A percentile compares a stretch with the other conserved stretches of the same genome.
Conservation (phyloP, 2,113 vertebrate genomes). For the Myotis lucifugus region DNA sequence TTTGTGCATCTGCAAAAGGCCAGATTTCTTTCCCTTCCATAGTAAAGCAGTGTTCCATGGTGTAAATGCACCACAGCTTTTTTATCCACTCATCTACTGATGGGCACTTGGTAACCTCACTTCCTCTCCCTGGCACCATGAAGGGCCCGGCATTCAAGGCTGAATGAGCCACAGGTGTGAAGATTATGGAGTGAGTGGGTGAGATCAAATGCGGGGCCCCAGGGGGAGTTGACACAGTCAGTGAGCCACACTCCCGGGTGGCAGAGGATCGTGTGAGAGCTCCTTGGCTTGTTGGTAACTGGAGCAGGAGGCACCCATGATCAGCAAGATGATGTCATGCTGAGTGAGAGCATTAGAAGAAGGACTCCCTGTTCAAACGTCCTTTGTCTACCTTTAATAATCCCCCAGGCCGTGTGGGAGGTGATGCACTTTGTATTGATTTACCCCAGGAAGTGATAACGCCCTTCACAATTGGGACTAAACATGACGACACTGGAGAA, state of each 20-base stretch:
- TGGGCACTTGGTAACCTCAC: neutral
- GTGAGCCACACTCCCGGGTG: neutral
- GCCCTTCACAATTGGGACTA: neutral
- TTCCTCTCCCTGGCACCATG: neutral
- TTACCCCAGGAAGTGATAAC: neutral
- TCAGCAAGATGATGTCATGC: neutral
- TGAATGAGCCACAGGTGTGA: neutral
- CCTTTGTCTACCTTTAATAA: slow-evolving; percentile 9
- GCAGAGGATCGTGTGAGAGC: neutral
- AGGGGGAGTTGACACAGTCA: neutral
- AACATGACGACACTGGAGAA: neutral
- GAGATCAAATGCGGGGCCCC: neutral
- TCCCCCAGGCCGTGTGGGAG: neutral
- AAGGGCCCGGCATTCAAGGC: neutral
- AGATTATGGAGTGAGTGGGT: neutral
- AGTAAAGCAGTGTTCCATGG: neutral
- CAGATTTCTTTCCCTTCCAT: neutral
- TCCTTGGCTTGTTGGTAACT: neutral
- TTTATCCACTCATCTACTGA: neutral
- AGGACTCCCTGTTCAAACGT: neutral
- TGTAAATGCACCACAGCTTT: neutral
- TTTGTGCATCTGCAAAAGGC: neutral
- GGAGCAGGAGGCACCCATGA: neutral
- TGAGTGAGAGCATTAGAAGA: neutral
- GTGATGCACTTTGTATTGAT: neutral